Evolutionary conservation across 1,140 invertebrate genomes (phyloP).

Genomic region (Papilio polytes): DNA sequence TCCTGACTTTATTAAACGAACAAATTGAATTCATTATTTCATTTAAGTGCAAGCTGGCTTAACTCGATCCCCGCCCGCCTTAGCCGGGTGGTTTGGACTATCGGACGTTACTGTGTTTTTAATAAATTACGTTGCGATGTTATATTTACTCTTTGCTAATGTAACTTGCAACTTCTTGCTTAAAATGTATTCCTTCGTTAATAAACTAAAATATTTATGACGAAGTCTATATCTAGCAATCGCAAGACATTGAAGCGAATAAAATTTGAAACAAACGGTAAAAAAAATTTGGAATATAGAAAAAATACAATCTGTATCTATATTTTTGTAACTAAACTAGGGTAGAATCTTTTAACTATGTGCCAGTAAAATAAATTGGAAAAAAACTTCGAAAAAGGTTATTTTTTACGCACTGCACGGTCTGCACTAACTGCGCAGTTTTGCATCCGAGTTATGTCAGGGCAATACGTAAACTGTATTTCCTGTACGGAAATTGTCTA

Average conservation of each 20-base stretch:
- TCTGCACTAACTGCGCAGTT: conserved; percentile 7
- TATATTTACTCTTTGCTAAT: not conserved
- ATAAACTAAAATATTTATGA: too few species aligned
- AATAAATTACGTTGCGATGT: not conserved
- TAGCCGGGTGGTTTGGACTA: not conserved
- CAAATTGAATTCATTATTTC: conserved; percentile 28
- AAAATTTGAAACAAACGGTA: too few species aligned
- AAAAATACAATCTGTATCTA: not conserved
- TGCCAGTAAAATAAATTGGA: not conserved
- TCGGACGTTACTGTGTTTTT: not conserved
- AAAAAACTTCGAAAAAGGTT: not conserved
- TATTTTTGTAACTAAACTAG: not conserved
- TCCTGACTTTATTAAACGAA: conserved; percentile 43
- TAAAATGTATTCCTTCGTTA: too few species aligned
- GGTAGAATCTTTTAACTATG: not conserved
- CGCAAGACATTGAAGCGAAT: too few species aligned
- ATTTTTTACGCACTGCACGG: not conserved
- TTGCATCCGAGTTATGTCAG: conserved; percentile 19
- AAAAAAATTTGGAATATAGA: not conserved
- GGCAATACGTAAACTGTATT: conserved; percentile 22
- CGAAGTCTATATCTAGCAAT: too few species aligned
- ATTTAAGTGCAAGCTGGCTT: conserved; percentile 26
- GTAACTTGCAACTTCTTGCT: not conserved
- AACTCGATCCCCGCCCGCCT: not conserved
- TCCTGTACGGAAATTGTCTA: not conserved